Conservation (phyloP, 2,113 vertebrate genomes). For the Callithrix jacchus region DNA sequence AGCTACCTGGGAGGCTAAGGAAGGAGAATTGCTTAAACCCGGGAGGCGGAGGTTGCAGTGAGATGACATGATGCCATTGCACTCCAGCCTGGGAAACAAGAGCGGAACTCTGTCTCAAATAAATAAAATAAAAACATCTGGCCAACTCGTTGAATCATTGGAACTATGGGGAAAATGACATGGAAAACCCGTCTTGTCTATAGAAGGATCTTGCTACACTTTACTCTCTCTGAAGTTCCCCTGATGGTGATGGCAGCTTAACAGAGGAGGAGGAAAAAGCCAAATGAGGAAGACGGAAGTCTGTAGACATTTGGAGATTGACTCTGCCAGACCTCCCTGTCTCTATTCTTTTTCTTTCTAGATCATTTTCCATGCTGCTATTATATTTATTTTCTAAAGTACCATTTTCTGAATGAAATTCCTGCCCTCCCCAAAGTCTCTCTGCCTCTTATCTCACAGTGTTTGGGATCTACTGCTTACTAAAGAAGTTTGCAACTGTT, state of each 20-base stretch:
- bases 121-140: not conserved
- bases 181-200: not conserved
- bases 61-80: too few relatives aligned
- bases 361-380: not conserved
- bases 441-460: too few relatives aligned
- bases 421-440: too few relatives aligned
- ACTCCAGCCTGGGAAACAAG: too few relatives aligned
- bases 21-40: too few relatives aligned
- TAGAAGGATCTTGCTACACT: not conserved
- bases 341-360: not conserved
- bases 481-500: not conserved
- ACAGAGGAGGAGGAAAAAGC: not conserved
- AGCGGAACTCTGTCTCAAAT: too few relatives aligned
- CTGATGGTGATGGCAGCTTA: not conserved
- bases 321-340: not conserved
- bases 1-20: too few relatives aligned
- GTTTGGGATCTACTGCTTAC: not conserved
- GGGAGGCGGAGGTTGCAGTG: too few relatives aligned
- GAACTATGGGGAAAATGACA: not conserved
- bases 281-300: not conserved
- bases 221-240: not conserved
- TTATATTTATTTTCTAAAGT: not conserved
- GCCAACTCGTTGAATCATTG: not conserved
- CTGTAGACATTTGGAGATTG: not conserved
- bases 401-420: not conserved